Evolutionary conservation across 1,140 invertebrate species (phyloP).

Genomic region (Drosophila albomicans): DNA sequence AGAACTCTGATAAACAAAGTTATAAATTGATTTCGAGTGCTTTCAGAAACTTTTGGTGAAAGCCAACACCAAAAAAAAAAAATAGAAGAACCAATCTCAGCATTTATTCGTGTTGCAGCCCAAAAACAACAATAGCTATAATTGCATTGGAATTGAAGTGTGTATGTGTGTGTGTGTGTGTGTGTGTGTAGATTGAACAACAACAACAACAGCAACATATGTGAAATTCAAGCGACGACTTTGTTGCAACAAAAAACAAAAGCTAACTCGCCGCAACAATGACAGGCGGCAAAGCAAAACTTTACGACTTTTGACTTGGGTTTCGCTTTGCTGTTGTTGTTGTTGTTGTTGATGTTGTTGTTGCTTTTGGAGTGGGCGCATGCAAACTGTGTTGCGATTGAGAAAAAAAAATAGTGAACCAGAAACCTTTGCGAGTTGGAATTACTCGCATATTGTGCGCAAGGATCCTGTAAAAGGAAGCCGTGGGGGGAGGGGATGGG

Average conservation of each 20-base stretch:
- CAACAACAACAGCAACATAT: conserved; percentile 14
- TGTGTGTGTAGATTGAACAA: conserved; percentile 15
- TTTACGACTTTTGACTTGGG: conserved; percentile 45
- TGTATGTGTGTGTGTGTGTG: not conserved
- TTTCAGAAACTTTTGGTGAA: conserved; percentile 22
- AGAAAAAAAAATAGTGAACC: not conserved
- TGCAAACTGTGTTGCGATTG: conserved; percentile 26
- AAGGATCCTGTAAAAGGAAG: not conserved
- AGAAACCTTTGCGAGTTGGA: conserved; percentile 19
- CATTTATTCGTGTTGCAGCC: conserved; percentile 21
- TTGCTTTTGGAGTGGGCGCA: conserved; percentile 10
- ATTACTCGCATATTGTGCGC: conserved; percentile 39
- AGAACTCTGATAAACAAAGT: conserved; percentile 42
- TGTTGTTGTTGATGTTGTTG: conserved; percentile 8
- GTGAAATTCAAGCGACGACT: conserved; percentile 29
- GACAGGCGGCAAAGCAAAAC: conserved; percentile 38
- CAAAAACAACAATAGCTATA: conserved; percentile 23
- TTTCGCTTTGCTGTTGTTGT: conserved; percentile 22
- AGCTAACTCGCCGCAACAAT: conserved; percentile 31
- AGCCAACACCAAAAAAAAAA: not conserved
- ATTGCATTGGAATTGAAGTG: conserved; percentile 30
- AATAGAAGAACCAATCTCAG: conserved; percentile 20
- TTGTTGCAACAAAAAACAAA: conserved; percentile 40
- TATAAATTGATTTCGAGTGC: conserved; percentile 51
- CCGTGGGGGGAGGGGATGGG: no score